Evolutionary conservation across 2,888 invertebrate species (phyloP).

Genomic region (Ephialtes manifestator): DNA sequence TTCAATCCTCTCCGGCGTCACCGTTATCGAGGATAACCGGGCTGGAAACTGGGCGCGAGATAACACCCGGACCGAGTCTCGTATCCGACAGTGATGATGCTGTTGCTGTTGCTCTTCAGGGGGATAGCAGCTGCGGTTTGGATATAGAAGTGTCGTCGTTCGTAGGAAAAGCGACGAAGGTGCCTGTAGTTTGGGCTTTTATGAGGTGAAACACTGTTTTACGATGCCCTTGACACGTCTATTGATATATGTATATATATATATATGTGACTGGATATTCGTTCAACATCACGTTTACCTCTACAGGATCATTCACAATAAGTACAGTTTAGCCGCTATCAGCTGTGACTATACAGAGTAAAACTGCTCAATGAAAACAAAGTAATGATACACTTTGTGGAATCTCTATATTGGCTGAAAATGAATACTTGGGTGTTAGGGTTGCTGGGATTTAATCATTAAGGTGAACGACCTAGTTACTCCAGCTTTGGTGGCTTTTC

Average conservation of each 20-base stretch:
- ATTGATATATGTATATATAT: too few relatives aligned
- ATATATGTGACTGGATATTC: not conserved
- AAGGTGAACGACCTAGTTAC: too few relatives aligned
- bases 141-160: conserved; percentile 6
- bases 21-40: conserved; percentile 71
- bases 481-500: too few relatives aligned
- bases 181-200: not conserved
- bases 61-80: conserved; percentile 57
- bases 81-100: conserved; percentile 30
- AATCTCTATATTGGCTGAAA: not conserved
- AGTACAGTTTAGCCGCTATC: not conserved
- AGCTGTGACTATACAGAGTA: not conserved
- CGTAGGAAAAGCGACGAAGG: conserved; percentile 17
- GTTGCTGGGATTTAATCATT: too few relatives aligned
- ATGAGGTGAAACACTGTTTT: not conserved
- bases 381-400: not conserved
- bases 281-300: not conserved
- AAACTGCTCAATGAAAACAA: not conserved
- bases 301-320: not conserved
- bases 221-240: not conserved
- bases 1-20: conserved; percentile 60
- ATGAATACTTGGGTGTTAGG: too few relatives aligned
- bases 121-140: conserved; percentile 28
- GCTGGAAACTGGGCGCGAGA: conserved; percentile 65
- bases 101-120: conserved; percentile 5